Conservation (phyloP, 2,113 vertebrate genomes). For the Pomatostomus ruficeps region DNA sequence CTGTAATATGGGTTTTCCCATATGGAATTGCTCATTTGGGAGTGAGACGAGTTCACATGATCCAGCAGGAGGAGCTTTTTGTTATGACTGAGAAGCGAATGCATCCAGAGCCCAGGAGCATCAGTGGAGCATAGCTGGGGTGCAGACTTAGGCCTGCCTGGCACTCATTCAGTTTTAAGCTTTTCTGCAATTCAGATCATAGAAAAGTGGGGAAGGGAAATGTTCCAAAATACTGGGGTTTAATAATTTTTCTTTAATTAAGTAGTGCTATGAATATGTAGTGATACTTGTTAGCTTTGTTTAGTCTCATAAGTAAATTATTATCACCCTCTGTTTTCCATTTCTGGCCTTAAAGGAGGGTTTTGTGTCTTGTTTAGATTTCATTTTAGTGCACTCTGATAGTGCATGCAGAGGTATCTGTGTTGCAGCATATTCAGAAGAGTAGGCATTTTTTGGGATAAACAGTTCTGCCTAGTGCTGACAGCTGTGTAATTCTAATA, state of each 20-base stretch:
- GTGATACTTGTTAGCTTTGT: neutral
- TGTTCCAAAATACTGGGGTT: neutral
- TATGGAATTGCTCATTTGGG: neutral
- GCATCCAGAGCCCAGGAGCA: neutral
- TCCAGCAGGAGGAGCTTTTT: neutral
- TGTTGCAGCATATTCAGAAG: neutral
- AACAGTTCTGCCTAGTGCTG: neutral
- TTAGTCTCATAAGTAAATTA: neutral
- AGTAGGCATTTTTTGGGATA: neutral
- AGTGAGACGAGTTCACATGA: neutral
- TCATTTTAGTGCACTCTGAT: neutral
- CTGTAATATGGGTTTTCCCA: rapidly evolving
- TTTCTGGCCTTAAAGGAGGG: neutral
- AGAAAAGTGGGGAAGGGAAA: neutral
- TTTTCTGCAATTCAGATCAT: neutral
- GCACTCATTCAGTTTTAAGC: neutral
- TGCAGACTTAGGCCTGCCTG: neutral
- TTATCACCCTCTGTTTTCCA: neutral
- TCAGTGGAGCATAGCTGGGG: neutral
- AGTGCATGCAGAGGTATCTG: neutral
- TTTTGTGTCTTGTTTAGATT: neutral
- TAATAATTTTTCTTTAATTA: neutral
- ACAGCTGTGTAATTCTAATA: neutral
- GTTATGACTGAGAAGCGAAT: neutral
- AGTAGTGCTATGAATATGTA: neutral